Percentiles rank a stretch among this genome's conserved stretches.
These are phyloP conservation scores for Stichodactyla helianthus DNA, from an alignment of 64 coral and sea anemone species.

Conservation along the genomic window DNA sequence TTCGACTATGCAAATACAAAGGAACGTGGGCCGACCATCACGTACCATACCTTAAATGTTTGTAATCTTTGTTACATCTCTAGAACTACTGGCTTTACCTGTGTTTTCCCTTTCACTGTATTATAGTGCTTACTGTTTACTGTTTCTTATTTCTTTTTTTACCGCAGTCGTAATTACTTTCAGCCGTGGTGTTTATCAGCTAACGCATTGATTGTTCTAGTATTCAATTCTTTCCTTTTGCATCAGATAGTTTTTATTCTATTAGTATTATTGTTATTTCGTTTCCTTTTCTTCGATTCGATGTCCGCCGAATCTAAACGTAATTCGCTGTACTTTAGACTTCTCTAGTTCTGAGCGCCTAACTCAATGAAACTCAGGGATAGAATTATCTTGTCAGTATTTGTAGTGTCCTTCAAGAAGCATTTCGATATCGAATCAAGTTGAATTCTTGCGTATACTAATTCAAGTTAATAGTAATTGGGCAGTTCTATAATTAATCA, in stretches of 20 bases:
- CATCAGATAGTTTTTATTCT: not conserved
- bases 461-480: too few species aligned
- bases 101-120: not conserved
- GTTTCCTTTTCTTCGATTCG: not conserved
- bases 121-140: not conserved
- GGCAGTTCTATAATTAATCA: too few species aligned
- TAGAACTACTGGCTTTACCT: not conserved
- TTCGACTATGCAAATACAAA: too few species aligned
- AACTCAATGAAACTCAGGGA: too few species aligned
- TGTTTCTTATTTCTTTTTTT: not conserved
- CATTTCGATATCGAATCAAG: too few species aligned
- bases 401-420: too few species aligned
- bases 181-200: not conserved
- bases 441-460: too few species aligned
- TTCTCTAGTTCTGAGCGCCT: too few species aligned
- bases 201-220: not conserved
- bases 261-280: not conserved
- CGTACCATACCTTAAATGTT: not conserved
- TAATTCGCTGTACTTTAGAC: too few species aligned
- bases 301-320: not conserved
- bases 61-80: not conserved
- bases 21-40: not conserved
- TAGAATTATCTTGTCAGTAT: too few species aligned
- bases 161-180: not conserved
- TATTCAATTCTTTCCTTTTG: not conserved